Evolutionary conservation across 2,113 vertebrate species (phyloP).

Genomic region (Carassius gibelio): DNA sequence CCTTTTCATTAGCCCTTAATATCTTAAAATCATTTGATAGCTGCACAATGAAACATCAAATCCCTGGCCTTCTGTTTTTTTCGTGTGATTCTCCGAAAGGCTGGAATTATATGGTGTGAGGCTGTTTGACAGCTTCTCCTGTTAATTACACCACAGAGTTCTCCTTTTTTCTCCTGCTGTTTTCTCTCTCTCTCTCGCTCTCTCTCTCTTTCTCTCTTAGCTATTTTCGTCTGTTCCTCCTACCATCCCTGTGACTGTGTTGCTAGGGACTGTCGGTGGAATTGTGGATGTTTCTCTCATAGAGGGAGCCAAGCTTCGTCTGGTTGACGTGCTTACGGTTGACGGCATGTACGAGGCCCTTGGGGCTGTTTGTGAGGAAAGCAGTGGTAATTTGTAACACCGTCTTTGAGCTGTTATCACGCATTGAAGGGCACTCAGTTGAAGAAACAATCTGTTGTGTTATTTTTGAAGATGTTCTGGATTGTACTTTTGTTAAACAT

Average conservation of each 20-base stretch:
- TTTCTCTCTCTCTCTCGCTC: slow-evolving; percentile 16
- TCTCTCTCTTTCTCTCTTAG: slow-evolving; percentile 39
- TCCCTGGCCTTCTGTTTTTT: slow-evolving; percentile 13
- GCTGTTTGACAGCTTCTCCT: slow-evolving; percentile 55
- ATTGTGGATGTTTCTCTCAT: slow-evolving; percentile 23
- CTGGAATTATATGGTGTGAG: slow-evolving; percentile 56
- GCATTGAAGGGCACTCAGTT: neutral
- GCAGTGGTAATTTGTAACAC: neutral
- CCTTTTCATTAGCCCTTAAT: neutral
- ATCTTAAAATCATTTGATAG: slow-evolving; percentile 27
- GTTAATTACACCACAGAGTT: slow-evolving; percentile 58
- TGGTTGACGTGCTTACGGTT: slow-evolving; percentile 22
- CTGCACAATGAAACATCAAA: slow-evolving; percentile 32
- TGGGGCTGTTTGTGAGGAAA: slow-evolving; percentile 23
- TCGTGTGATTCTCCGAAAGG: slow-evolving; percentile 41
- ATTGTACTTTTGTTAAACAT: neutral
- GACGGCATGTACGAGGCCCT: neutral
- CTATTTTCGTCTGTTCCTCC: slow-evolving; percentile 71
- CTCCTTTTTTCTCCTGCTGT: slow-evolving; percentile 36
- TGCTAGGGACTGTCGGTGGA: slow-evolving; percentile 54
- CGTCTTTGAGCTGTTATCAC: neutral
- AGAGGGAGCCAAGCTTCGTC: neutral
- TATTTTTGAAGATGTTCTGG: neutral
- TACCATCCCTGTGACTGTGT: slow-evolving; percentile 53
- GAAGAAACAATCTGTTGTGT: neutral